Evolutionary conservation across 2,888 invertebrate species (phyloP).

Genomic region (Parascotia fuliginaria): DNA sequence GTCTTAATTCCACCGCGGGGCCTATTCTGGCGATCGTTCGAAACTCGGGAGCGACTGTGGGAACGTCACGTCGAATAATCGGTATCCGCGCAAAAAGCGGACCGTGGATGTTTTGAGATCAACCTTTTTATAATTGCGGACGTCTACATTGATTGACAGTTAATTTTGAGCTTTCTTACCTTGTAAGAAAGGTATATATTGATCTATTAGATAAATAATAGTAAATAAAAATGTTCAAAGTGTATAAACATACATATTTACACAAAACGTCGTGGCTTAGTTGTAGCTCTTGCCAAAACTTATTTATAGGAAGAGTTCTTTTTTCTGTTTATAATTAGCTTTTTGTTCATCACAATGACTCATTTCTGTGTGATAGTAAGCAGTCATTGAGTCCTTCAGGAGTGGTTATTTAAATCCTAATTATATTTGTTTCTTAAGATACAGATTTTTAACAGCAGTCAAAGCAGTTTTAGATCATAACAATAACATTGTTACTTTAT

Average conservation of each 20-base stretch:
- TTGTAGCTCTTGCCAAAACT: no score
- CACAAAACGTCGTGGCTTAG: no score
- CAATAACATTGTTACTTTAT: no score
- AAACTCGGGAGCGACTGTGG: conserved; percentile 64
- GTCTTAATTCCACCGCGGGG: conserved; percentile 66
- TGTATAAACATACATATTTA: neutral
- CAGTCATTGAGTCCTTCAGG: no score
- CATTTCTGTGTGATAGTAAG: no score
- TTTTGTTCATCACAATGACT: no score
- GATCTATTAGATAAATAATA: neutral
- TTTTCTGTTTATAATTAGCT: no score
- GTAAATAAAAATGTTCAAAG: neutral
- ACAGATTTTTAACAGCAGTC: no score
- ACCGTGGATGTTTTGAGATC: conserved; percentile 56
- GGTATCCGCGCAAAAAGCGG: conserved; percentile 78
- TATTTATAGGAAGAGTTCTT: no score
- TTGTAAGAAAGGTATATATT: conserved; percentile 31
- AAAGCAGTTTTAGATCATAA: no score
- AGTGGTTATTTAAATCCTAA: no score
- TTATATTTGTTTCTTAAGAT: no score
- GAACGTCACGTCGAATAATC: conserved; percentile 82
- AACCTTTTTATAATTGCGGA: conserved; percentile 57
- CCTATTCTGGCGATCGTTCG: conserved; percentile 58
- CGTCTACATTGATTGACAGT: conserved; percentile 49
- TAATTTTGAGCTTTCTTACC: conserved; percentile 46